A percentile compares a stretch with the other conserved stretches of the same genome.
Conservation (phyloP, 2,113 vertebrate species). For the Oncorhynchus gorbuscha region DNA sequence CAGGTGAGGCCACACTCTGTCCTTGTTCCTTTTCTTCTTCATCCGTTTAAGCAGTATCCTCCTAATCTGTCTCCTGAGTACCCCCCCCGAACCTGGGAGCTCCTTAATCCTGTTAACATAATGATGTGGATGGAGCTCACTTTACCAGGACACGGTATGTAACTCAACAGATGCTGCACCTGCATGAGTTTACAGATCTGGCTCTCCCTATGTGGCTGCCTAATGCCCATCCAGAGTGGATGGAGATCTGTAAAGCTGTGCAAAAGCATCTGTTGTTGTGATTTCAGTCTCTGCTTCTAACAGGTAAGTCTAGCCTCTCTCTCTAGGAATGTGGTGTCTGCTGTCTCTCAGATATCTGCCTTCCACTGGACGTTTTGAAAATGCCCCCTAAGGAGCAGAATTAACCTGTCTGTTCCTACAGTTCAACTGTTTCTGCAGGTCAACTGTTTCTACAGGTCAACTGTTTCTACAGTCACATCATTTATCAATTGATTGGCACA, state of each 20-base stretch:
- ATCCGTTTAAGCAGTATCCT: background rate
- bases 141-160: background rate
- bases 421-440: background rate
- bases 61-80: background rate
- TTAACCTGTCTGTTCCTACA: background rate
- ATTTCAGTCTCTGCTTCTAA: background rate
- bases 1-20: background rate
- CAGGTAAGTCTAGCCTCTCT: conserved; percentile 14
- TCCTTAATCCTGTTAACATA: conserved; percentile 33
- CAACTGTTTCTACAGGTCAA: background rate
- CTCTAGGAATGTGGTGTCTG: background rate
- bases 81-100: conserved; percentile 6
- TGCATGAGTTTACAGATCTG: conserved; percentile 11
- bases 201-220: background rate
- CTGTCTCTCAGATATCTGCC: background rate
- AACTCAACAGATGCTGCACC: conserved; percentile 9
- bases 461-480: background rate
- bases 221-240: background rate
- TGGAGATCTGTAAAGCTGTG: conserved; percentile 5
- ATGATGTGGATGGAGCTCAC: conserved; percentile 8
- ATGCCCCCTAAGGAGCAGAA: background rate
- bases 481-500: background rate
- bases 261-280: conserved; percentile 43
- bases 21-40: conserved; percentile 1
- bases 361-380: background rate